Evolutionary conservation across 2,113 vertebrate genomes (phyloP).

Genomic region (Larimichthys crocea): DNA sequence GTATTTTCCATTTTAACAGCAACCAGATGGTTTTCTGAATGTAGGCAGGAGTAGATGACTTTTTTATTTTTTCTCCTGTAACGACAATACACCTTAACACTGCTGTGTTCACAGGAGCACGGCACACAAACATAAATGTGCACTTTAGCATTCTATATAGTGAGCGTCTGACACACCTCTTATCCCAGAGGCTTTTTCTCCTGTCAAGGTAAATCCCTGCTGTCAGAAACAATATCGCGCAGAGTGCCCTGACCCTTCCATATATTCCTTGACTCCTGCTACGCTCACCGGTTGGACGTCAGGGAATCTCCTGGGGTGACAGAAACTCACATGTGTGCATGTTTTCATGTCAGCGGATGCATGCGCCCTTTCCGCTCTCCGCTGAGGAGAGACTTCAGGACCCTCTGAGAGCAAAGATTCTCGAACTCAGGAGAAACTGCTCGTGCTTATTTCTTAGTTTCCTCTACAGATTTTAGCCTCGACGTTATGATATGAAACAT

Average conservation of each 20-base stretch:
- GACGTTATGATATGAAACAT: not conserved
- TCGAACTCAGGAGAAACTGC: not conserved
- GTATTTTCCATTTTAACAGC: slow-evolving; percentile 34
- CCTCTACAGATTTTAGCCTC: not conserved
- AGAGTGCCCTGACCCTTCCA: slow-evolving; percentile 33
- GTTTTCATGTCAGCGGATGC: not conserved
- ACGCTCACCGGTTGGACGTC: not conserved
- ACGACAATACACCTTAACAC: not conserved
- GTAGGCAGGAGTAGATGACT: not conserved
- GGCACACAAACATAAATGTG: not conserved
- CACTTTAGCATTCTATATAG: slow-evolving; percentile 6
- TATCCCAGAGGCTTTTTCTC: slow-evolving; percentile 20
- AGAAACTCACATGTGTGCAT: not conserved
- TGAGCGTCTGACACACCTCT: slow-evolving; percentile 14
- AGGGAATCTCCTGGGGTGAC: not conserved
- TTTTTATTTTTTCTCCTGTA: not conserved
- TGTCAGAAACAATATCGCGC: slow-evolving; percentile 48
- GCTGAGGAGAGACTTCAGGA: slow-evolving; percentile 1
- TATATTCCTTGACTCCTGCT: not conserved
- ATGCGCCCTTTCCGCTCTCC: not conserved
- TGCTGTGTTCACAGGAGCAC: not conserved
- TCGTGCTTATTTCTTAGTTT: not conserved
- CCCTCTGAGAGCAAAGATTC: not conserved
- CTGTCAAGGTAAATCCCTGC: slow-evolving; percentile 51
- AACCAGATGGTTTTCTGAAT: slow-evolving; percentile 7